A percentile compares a stretch with the other conserved stretches of the same genome.
Conservation (phyloP, 35 echinoderm and acorn worm genomes). For the Diadema setosum region DNA sequence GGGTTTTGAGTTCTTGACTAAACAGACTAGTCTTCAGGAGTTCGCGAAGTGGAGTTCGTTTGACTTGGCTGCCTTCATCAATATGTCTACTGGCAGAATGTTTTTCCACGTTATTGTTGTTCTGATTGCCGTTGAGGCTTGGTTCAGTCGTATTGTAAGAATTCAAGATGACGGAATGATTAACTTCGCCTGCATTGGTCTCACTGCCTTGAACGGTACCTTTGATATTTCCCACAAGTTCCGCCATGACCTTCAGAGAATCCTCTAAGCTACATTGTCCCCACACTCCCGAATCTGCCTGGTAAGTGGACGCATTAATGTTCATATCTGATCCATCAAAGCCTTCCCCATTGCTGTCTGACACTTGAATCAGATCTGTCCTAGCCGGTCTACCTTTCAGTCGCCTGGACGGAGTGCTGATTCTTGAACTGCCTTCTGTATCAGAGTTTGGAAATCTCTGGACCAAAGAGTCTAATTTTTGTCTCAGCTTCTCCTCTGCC, state of each 20-base stretch:
- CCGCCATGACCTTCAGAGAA: not conserved
- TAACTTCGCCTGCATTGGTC: not conserved
- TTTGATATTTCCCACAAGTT: not conserved
- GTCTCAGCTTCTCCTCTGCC: constrained; percentile 6
- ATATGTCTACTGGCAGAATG: not conserved
- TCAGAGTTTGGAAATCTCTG: not conserved
- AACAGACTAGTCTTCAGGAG: not conserved
- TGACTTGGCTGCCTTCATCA: not conserved
- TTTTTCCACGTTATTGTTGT: constrained; percentile 26
- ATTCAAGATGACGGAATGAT: not conserved
- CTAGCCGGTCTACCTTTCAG: not conserved
- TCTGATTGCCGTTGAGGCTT: not conserved
- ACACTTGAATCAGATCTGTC: not conserved
- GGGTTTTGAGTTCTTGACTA: not conserved
- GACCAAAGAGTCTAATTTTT: not conserved
- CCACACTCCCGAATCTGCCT: not conserved
- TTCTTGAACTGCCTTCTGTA: not conserved
- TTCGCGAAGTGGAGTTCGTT: not conserved
- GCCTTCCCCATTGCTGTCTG: not conserved
- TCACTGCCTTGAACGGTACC: not conserved
- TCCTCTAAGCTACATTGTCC: not conserved
- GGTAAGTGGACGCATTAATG: not conserved
- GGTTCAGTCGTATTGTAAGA: not conserved
- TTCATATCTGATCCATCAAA: not conserved
- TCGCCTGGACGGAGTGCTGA: not conserved